A percentile compares a stretch with the other conserved stretches of the same genome.
phyloP scores from a whole-genome alignment of 1,140 invertebrate genomes.

The Piezodorus guildinii region DNA sequence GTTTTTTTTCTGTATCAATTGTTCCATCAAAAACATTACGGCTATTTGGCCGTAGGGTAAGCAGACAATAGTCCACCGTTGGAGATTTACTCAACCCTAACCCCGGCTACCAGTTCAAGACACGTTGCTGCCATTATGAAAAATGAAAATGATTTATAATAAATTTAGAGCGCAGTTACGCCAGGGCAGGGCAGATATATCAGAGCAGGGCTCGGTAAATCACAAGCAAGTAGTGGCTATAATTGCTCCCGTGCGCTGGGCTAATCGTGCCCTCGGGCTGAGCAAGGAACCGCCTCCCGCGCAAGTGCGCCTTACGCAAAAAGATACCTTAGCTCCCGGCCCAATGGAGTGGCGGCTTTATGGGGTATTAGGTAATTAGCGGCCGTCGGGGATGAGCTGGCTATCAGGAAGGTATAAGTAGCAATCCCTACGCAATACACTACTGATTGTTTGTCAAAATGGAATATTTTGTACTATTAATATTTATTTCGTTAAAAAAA shows the following conservation, averaged over 20 bases:
- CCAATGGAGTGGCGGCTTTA: not conserved
- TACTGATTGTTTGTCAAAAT: no score
- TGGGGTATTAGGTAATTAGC: no score
- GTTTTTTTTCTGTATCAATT: no score
- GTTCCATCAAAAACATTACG: no score
- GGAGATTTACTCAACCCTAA: not conserved
- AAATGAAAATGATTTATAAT: slow-evolving; percentile 9
- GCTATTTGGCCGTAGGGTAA: no score
- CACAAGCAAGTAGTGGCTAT: not conserved
- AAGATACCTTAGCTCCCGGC: not conserved
- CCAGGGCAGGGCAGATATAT: not conserved
- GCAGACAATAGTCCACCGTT: no score
- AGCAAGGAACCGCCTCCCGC: not conserved
- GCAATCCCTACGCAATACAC: no score
- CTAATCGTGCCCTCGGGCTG: slow-evolving; percentile 1
- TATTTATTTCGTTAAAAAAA: no score
- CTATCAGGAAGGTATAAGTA: no score
- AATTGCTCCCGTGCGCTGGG: slow-evolving; percentile 1
- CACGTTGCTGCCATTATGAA: slow-evolving; percentile 3
- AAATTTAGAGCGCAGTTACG: not conserved
- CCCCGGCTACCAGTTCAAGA: slow-evolving; percentile 5
- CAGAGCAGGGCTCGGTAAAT: slow-evolving; percentile 4
- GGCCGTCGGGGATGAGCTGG: no score
- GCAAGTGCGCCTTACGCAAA: slow-evolving; percentile 6
- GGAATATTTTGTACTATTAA: no score